Evolutionary conservation across 2,113 vertebrate species (phyloP), one percentile per base, ranked within the genome.

Genomic region (Oplegnathus fasciatus): DNA sequence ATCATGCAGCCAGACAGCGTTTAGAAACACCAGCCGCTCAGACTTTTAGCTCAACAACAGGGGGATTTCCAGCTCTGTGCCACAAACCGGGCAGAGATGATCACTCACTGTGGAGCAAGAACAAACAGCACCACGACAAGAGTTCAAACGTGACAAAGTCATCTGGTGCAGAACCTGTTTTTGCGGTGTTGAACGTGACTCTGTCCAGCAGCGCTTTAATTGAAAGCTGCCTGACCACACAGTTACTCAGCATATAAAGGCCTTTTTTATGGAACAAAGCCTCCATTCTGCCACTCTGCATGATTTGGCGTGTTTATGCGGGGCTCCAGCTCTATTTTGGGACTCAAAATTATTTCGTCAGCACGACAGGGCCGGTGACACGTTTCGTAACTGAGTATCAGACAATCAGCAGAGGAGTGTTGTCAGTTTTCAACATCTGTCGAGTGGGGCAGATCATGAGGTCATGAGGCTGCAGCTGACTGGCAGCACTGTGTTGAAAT

Each of bases 21-120:
- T 46, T 2, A 26, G 2, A 42, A 78, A 44, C 18, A 61, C 2
- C 22, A 10, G 54, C 8, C 2, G 30, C 69, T 62, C 61, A 61
- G 61, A 50, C 44, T 13, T 5, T 14, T 5, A 18, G 74, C 28
- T 50, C 9, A 52, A n/a, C 42, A 70, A 54, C 28, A 5, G 52
- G 75, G 91, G 91, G 84, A 86, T 91, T 93, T 93, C 86, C 90
- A 87, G 79, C 77, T 91, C 37, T 50, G 37, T 26, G 42, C 8
- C 68, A 46, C 61, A 76, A 50, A 30, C 54, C 0, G 20, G 26
- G 44, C 75, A 80, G 50, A 79, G 73, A 57, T 1, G 9, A 70
- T 32, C 11, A 3, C 1, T 26, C 37, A 9, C 50, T 18, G 50
- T 14, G 30, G 13, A 34, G 30, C 5, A 37, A 72, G 30, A 61